Conservation (phyloP, 2,888 invertebrate species). For the Pinctada fucata region DNA sequence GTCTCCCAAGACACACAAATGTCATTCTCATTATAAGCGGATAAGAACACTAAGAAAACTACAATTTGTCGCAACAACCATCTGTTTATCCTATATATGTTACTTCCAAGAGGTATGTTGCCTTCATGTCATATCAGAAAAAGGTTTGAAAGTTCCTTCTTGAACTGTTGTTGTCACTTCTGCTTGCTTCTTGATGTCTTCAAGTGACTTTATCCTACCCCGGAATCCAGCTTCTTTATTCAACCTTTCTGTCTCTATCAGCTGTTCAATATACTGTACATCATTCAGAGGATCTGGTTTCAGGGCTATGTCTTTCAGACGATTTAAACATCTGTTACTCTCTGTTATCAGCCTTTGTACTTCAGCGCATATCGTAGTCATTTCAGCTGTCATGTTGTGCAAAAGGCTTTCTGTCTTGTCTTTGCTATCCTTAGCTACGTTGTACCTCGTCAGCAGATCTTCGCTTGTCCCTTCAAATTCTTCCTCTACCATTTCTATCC, state of each 20-base stretch:
- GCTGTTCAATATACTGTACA: slow-evolving; percentile 22
- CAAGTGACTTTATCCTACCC: no score
- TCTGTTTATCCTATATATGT: no score
- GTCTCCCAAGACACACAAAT: no score
- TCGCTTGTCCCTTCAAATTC: slow-evolving; percentile 16
- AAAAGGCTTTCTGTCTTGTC: slow-evolving; percentile 14
- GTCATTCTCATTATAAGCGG: no score
- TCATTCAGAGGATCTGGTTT: slow-evolving; percentile 24
- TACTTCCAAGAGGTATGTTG: no score
- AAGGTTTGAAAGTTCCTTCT: no score
- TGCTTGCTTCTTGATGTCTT: no score
- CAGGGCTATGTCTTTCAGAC: slow-evolving; percentile 24
- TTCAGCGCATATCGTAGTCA: background rate
- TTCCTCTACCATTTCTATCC: background rate
- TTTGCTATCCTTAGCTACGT: slow-evolving; percentile 10
- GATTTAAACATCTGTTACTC: slow-evolving; percentile 18
- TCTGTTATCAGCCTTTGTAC: background rate
- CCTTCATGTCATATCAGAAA: background rate
- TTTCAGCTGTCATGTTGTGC: background rate
- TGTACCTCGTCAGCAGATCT: slow-evolving; percentile 27
- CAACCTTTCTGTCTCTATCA: slow-evolving; percentile 23
- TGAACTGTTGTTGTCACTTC: no score
- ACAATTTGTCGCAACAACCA: no score
- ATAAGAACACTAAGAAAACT: no score
- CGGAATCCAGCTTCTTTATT: no score